Evolutionary conservation across 2,888 invertebrate genomes (phyloP), one percentile per base, ranked within the genome.

Genomic region (Troglohyphantes excavatus): DNA sequence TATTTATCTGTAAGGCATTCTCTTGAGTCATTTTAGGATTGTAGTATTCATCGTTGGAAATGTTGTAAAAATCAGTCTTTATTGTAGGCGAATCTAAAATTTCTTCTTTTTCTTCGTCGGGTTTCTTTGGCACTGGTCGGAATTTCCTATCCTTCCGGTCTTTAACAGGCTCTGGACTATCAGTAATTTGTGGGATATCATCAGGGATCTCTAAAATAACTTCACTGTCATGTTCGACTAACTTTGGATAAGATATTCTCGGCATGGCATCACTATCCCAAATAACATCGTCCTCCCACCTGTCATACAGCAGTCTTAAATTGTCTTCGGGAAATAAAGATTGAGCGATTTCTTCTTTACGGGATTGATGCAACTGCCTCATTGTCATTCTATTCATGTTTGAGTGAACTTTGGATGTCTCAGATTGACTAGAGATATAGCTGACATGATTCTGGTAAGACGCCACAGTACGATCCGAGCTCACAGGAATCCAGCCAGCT

Each of bases 291-390:
- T 99, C 97, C 93, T 99, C 99, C 99, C 99, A 99, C 17, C 96
- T 95, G 2, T 97, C 97, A 92, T 98, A 98, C 2, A 99, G 97
- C 11, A 99, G 94, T 93, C 99, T 99, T 93, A 98, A 97, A 93
- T 99, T 99, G 93, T 99, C 99, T 0, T 98, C 97, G 0, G 99
- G 99, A 93, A 99, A 99, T 92, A 99, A 98, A 78, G 98, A 98
- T 98, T 96, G 99, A 0, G 97, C 97, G 92, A 98, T 97, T 93
- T 98, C 98, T 83, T 94, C 2, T 53, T 61, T 70, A 53, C 5
- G 9, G 13, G 17, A 13, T 63, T 39, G 43, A 26, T 13, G n/a
- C 17, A 63, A 19, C 23, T 43, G 21, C 23, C 6, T 72, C 29
- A 19, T 46, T 5, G 19, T n/a, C 17, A 33, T 67, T 19, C 19